phyloP scores from a whole-genome alignment of 2,797 vertebrate genomes.

The Lepilemur septentrionalis region DNA sequence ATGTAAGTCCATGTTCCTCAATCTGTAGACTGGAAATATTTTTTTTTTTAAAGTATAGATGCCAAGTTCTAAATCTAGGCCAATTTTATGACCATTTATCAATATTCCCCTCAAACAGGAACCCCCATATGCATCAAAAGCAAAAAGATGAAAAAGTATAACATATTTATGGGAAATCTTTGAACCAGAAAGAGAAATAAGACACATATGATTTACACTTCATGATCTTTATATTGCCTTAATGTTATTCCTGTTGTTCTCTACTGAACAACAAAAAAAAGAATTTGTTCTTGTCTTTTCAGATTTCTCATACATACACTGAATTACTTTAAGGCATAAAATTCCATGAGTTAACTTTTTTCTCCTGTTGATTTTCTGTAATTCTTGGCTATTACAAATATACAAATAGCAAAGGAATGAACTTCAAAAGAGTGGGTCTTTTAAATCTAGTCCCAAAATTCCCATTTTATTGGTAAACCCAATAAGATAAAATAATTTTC shows the following conservation, averaged over 20 bases:
- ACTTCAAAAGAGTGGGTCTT: background rate
- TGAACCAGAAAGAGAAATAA: background rate
- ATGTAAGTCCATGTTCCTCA: background rate
- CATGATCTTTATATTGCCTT: background rate
- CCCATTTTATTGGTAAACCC: background rate
- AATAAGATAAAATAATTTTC: background rate
- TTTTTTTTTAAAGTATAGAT: background rate
- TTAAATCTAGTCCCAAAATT: background rate
- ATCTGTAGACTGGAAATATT: background rate
- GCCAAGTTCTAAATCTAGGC: background rate
- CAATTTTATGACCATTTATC: background rate
- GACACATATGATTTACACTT: background rate
- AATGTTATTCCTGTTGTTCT: background rate
- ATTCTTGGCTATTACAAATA: background rate
- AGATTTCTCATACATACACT: background rate
- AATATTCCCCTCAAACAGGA: background rate
- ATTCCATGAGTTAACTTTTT: background rate
- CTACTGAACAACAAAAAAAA: background rate
- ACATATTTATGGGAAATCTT: background rate
- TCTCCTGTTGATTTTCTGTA: background rate
- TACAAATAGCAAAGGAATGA: background rate
- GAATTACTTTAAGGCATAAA: background rate
- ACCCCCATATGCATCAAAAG: background rate
- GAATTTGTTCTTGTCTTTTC: background rate
- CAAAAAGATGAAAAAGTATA: background rate